phyloP scores from a whole-genome alignment of 2,888 invertebrate species.

The Melanargia galathea region DNA sequence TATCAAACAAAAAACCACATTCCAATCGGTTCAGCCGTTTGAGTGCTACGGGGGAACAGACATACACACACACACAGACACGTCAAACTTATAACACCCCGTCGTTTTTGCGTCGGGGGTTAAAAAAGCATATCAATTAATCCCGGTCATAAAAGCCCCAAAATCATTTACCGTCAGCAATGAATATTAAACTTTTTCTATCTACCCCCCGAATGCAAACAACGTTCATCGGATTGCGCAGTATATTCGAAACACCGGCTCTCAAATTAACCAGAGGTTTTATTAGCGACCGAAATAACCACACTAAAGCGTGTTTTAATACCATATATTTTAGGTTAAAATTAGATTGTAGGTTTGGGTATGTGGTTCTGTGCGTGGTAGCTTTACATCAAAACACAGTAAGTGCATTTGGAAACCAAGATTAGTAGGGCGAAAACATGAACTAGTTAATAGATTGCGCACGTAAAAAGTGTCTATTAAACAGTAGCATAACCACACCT shows the following conservation, averaged over 20 bases:
- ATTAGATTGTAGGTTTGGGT: conserved; percentile 1
- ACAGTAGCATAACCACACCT: no score
- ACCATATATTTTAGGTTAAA: neutral
- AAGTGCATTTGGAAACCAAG: neutral
- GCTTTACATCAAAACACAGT: neutral
- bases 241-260: conserved; percentile 34
- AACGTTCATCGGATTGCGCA: conserved; percentile 36
- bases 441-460: neutral
- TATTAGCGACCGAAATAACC: conserved; percentile 15
- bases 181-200: conserved; percentile 33
- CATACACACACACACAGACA: no score
- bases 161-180: conserved; percentile 27
- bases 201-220: conserved; percentile 35
- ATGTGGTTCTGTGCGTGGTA: neutral
- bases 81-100: no score
- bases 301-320: conserved; percentile 10
- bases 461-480: neutral
- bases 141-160: neutral
- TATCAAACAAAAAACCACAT: no score
- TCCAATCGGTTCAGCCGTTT: no score
- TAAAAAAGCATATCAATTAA: neutral
- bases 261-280: conserved; percentile 37
- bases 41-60: no score
- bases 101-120: no score
- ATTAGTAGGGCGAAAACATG: neutral